A percentile compares a stretch with the other conserved stretches of the same genome.
Evolutionary conservation across 2,797 vertebrate species (phyloP).

Genomic region (Cetoscarus ocellatus): DNA sequence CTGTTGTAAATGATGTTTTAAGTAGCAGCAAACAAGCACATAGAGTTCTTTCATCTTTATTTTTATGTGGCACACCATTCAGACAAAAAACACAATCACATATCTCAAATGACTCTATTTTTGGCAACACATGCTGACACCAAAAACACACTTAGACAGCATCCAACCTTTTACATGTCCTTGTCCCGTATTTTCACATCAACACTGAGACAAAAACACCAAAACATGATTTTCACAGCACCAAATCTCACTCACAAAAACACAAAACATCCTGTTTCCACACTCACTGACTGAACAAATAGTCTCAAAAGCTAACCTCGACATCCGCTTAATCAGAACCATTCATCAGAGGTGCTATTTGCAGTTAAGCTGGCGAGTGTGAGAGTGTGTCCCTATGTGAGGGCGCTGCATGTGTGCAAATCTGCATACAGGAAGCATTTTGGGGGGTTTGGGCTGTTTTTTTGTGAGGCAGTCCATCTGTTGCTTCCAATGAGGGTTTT

Average conservation of each 20-base stretch:
- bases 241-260: not conserved
- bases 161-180: not conserved
- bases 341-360: conserved; percentile 15
- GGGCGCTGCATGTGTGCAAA: conserved; percentile 12
- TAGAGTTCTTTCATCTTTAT: too few relatives aligned
- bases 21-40: too few relatives aligned
- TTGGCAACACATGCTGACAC: too few relatives aligned
- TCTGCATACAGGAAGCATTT: conserved; percentile 43
- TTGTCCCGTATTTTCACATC: not conserved
- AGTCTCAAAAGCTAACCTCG: not conserved
- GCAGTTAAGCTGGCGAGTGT: not conserved
- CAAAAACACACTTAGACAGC: not conserved
- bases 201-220: not conserved
- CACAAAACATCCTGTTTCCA: not conserved
- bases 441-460: conserved; percentile 15
- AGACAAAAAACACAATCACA: too few relatives aligned
- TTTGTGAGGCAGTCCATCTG: conserved; percentile 63
- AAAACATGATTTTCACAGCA: not conserved
- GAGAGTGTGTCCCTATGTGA: not conserved
- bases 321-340: not conserved
- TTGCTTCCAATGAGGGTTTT: conserved; percentile 60
- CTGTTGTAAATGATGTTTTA: too few relatives aligned
- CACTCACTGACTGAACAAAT: not conserved
- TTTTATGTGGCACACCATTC: too few relatives aligned
- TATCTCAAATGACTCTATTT: too few relatives aligned